Percentiles rank a stretch among this genome's conserved stretches.
Evolutionary conservation across 1,140 invertebrate genomes (phyloP).

Genomic region (Lineus longissimus): DNA sequence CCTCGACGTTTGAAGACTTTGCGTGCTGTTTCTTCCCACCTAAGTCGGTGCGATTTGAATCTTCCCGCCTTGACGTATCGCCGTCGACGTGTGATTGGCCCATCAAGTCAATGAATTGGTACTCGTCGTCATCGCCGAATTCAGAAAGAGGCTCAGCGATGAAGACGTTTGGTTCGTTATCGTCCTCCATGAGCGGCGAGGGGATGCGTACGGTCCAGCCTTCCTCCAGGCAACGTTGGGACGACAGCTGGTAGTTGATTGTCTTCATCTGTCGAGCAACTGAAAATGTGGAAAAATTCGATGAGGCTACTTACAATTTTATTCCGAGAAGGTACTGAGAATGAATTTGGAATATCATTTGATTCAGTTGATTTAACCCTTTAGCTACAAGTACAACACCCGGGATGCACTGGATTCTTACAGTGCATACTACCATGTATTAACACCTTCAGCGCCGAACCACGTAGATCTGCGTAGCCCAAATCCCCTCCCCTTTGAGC

Average conservation of each 20-base stretch:
- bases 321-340: too few species aligned
- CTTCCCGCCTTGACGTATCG: not conserved
- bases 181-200: conserved; percentile 30
- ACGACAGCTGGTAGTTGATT: conserved; percentile 53
- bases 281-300: conserved; percentile 16
- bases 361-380: too few species aligned
- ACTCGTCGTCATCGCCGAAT: conserved; percentile 1
- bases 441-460: too few species aligned
- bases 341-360: too few species aligned
- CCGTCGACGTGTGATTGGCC: not conserved
- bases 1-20: too few species aligned
- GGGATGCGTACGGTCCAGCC: conserved; percentile 50
- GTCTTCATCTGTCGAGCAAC: conserved; percentile 51
- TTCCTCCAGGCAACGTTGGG: conserved; percentile 49
- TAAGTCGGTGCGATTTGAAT: not conserved
- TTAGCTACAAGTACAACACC: too few species aligned
- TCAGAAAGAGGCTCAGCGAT: conserved; percentile 29
- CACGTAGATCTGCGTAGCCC: too few species aligned
- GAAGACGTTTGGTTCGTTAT: conserved; percentile 34
- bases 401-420: too few species aligned
- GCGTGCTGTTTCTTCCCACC: too few species aligned
- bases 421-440: too few species aligned
- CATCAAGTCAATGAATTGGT: not conserved
- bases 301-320: too few species aligned
- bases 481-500: too few species aligned